phyloP scores from a whole-genome alignment of 2,113 vertebrate genomes.

The Hiodon tergisus region DNA sequence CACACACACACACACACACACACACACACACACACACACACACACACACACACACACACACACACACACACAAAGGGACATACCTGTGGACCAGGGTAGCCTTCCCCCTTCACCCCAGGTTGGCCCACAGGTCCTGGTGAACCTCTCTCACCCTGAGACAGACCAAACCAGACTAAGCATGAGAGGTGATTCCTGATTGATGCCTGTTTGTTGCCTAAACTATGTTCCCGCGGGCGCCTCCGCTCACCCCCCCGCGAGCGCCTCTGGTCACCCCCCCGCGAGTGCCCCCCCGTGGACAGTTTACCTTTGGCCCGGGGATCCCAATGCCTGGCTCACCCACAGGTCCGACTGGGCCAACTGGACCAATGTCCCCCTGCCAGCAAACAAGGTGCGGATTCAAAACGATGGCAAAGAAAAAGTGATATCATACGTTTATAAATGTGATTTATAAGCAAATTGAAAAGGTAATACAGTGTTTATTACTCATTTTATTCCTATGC shows the following conservation, averaged over 20 bases:
- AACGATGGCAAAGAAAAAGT: too few species aligned
- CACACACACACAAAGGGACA: conserved; percentile 15
- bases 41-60: not conserved
- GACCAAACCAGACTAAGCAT: not conserved
- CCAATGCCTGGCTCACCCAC: conserved; percentile 64
- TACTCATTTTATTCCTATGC: too few species aligned
- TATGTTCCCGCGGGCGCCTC: too few species aligned
- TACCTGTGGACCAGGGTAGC: conserved; percentile 68
- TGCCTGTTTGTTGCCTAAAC: too few species aligned
- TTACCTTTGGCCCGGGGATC: conserved; percentile 68
- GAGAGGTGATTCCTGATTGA: too few species aligned
- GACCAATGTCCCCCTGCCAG: conserved; percentile 71
- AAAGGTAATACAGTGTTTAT: too few species aligned
- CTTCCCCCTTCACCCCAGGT: conserved; percentile 67
- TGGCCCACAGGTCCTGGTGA: conserved; percentile 59
- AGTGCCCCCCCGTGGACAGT: not conserved
- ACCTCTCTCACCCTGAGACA: conserved; percentile 69
- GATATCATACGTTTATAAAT: too few species aligned
- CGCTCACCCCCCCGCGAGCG: too few species aligned
- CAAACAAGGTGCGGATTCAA: too few species aligned
- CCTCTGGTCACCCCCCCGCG: too few species aligned
- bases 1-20: not conserved
- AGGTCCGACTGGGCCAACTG: conserved; percentile 62
- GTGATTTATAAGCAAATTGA: too few species aligned
- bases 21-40: not conserved